Conservation (phyloP, 1,140 invertebrate species). For the Ceratosolen fusciceps region DNA sequence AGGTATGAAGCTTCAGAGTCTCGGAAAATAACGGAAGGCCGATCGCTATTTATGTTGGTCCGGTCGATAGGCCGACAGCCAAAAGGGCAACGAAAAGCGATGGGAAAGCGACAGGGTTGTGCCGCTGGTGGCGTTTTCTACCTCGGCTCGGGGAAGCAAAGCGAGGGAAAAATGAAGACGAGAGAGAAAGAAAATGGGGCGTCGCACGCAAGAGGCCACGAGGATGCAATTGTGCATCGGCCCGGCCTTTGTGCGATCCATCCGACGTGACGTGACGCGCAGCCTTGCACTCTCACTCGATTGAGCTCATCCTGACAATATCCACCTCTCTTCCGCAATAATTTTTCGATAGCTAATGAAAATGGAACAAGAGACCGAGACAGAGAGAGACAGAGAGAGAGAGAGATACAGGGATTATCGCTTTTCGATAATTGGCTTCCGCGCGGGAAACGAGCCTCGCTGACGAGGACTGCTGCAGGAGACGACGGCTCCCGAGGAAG, state of each 20-base stretch:
- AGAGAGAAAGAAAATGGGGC: not conserved
- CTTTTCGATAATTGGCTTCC: slow-evolving; percentile 41
- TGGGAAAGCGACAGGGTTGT: not conserved
- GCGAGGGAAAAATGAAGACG: not conserved
- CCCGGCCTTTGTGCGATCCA: not conserved
- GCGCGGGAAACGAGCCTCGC: not conserved
- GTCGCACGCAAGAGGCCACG: not conserved
- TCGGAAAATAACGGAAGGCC: too few species aligned
- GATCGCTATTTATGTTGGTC: not conserved
- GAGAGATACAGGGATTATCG: slow-evolving; percentile 16
- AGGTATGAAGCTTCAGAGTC: too few species aligned
- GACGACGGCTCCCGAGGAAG: too few species aligned
- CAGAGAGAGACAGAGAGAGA: not conserved
- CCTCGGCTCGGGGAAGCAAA: too few species aligned
- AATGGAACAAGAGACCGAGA: not conserved
- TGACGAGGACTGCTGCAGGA: not conserved
- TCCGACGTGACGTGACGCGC: not conserved
- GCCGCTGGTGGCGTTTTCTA: too few species aligned
- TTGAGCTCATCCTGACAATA: not conserved
- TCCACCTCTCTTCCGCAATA: not conserved
- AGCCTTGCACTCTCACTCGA: slow-evolving; percentile 19
- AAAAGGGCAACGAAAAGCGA: not conserved
- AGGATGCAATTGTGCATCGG: not conserved
- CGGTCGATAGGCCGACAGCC: not conserved
- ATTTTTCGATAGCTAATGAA: not conserved